Conservation (phyloP, 2,888 invertebrate genomes). For the Drosophila neotestacea region DNA sequence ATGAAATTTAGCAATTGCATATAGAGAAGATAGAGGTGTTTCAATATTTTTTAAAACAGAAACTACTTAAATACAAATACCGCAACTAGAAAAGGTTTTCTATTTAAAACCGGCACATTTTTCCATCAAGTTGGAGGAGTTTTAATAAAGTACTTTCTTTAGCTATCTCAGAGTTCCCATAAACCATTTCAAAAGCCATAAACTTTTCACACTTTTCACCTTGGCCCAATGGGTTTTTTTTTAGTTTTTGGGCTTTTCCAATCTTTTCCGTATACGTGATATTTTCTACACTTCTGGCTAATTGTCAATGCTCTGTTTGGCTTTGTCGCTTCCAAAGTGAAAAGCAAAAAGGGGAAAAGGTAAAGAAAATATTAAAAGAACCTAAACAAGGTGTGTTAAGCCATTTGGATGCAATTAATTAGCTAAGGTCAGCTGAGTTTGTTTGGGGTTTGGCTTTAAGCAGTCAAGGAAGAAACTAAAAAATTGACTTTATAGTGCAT, state of each 20-base stretch:
- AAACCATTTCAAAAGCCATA: slow-evolving; percentile 14
- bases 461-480: slow-evolving; percentile 13
- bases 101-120: neutral
- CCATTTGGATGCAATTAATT: slow-evolving; percentile 43
- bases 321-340: slow-evolving; percentile 42
- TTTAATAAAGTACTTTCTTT: neutral
- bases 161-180: neutral
- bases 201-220: slow-evolving; percentile 42
- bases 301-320: slow-evolving; percentile 64
- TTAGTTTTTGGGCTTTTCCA: slow-evolving; percentile 21
- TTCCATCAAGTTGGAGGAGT: neutral
- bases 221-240: slow-evolving; percentile 23
- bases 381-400: slow-evolving; percentile 19
- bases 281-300: slow-evolving; percentile 30
- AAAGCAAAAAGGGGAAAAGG: slow-evolving; percentile 37
- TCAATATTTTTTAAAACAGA: neutral
- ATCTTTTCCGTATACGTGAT: slow-evolving; percentile 7
- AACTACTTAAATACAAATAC: neutral
- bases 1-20: neutral
- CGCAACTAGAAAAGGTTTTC: neutral
- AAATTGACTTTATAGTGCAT: slow-evolving; percentile 32
- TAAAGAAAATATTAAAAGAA: slow-evolving; percentile 7
- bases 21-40: no score
- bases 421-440: slow-evolving; percentile 61
- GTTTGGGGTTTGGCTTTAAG: neutral